Conservation (phyloP, 1,140 invertebrate genomes). For the Acromyrmex charruanus region DNA sequence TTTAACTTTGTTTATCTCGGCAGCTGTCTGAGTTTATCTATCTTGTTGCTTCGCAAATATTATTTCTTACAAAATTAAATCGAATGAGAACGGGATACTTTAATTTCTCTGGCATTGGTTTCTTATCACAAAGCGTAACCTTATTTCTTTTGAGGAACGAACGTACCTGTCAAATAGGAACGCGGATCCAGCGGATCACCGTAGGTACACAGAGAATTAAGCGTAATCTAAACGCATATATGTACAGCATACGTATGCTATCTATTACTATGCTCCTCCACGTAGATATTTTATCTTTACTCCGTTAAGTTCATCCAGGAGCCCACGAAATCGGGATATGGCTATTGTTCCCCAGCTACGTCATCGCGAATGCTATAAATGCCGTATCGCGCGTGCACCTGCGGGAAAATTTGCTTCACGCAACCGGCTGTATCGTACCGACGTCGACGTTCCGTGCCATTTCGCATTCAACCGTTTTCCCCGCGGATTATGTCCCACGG, state of each 20-base stretch:
- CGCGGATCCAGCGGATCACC: not conserved
- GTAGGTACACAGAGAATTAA: slow-evolving; percentile 10
- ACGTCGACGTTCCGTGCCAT: slow-evolving; percentile 44
- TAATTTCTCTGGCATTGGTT: not conserved
- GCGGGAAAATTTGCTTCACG: slow-evolving; percentile 67
- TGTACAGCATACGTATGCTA: not conserved
- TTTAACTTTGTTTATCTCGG: not conserved
- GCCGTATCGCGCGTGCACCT: slow-evolving; percentile 38
- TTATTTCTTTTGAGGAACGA: not conserved
- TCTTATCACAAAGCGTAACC: not conserved
- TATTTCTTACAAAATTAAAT: not conserved
- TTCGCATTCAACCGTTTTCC: slow-evolving; percentile 67
- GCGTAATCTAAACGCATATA: not conserved
- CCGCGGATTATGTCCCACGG: slow-evolving; percentile 27
- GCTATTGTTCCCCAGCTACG: slow-evolving; percentile 56
- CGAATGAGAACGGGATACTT: not conserved
- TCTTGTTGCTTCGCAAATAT: not conserved
- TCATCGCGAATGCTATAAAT: slow-evolving; percentile 54
- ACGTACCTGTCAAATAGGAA: not conserved
- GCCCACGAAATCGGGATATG: slow-evolving; percentile 42
- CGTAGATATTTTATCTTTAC: slow-evolving; percentile 49
- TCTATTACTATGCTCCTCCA: not conserved
- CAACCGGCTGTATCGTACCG: slow-evolving; percentile 49
- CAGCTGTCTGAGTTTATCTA: not conserved
- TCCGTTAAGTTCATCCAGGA: slow-evolving; percentile 31